Conservation (phyloP, 2,797 vertebrate species). For the Paramormyrops hopkinsi region DNA sequence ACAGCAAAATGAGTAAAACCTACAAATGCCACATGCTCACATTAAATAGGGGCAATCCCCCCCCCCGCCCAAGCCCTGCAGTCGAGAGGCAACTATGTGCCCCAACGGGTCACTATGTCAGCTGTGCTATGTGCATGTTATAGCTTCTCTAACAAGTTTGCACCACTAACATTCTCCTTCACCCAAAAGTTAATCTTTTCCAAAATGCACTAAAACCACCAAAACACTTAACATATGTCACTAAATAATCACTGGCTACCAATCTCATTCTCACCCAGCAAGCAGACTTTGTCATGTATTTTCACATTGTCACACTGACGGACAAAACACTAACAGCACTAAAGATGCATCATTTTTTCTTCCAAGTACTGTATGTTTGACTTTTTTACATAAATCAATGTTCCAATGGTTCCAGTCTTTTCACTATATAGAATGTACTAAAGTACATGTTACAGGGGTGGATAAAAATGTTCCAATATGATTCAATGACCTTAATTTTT, state of each 20-base stretch:
- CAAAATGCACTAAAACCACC: background rate
- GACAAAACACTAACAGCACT: background rate
- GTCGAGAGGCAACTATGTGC: background rate
- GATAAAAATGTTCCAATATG: background rate
- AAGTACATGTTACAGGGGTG: background rate
- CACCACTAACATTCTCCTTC: background rate
- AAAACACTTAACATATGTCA: background rate
- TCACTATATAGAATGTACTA: background rate
- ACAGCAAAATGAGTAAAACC: background rate
- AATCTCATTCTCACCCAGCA: background rate
- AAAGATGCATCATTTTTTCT: background rate
- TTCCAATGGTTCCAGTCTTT: background rate
- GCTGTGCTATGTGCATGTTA: background rate
- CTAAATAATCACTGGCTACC: background rate
- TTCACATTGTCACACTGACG: background rate
- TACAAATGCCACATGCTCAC: background rate
- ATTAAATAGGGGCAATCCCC: background rate
- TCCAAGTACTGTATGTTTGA: background rate
- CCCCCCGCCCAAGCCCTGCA: background rate
- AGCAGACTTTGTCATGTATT: background rate
- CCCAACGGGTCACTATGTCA: background rate
- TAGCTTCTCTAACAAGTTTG: background rate
- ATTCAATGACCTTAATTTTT: background rate
- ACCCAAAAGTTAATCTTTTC: background rate
- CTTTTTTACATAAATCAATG: background rate